phyloP scores from a whole-genome alignment of 2,113 vertebrate genomes.

The Junco hyemalis region DNA sequence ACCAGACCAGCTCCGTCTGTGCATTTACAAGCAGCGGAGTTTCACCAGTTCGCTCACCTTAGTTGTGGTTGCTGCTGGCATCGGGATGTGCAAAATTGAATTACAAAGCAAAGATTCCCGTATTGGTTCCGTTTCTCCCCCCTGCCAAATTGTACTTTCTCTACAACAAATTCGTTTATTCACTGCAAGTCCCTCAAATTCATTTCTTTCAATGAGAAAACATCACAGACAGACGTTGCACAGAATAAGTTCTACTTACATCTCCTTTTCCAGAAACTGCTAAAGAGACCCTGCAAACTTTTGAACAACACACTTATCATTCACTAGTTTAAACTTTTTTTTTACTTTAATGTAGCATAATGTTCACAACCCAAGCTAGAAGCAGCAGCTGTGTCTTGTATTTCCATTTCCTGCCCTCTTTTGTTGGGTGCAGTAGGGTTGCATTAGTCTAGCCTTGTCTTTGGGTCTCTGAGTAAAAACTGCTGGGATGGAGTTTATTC shows the following conservation, averaged over 20 bases:
- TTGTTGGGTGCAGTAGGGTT: background rate
- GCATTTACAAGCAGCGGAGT: background rate
- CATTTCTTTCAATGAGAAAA: background rate
- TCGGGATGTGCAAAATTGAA: background rate
- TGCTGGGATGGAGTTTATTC: background rate
- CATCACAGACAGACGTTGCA: background rate
- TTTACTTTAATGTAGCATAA: background rate
- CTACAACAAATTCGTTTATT: background rate
- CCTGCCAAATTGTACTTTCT: background rate
- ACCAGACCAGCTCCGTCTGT: too few relatives aligned
- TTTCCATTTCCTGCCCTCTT: background rate
- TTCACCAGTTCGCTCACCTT: background rate
- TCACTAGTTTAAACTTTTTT: background rate
- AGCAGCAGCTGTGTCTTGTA: background rate
- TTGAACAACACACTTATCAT: accelerated
- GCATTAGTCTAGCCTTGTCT: too few relatives aligned
- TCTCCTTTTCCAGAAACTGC: background rate
- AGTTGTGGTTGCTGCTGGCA: background rate
- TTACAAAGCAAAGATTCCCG: background rate
- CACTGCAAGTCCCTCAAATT: background rate
- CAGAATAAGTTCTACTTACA: background rate
- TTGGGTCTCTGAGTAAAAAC: background rate
- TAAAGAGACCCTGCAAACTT: background rate
- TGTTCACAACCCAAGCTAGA: background rate
- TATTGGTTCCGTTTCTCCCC: background rate